Evolutionary conservation across 2,797 vertebrate species (phyloP).

Genomic region (Phataginus tetradactyla): DNA sequence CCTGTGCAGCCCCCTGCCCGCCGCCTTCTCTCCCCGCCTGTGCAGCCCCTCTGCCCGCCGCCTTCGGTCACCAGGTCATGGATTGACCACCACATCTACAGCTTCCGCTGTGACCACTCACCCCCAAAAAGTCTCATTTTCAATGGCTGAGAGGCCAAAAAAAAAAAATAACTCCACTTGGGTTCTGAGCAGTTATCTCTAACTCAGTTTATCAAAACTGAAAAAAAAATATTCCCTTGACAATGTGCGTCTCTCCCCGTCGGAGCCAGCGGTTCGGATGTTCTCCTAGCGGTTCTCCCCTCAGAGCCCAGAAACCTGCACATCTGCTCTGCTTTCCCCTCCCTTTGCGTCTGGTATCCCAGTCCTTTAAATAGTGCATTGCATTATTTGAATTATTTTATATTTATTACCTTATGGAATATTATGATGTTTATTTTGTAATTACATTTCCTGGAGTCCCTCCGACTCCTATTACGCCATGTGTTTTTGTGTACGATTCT

Average conservation of each 20-base stretch:
- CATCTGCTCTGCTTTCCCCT: neutral
- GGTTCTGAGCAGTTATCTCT: neutral
- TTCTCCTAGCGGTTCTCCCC: neutral
- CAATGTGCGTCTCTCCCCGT: neutral
- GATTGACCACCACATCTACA: rapidly evolving
- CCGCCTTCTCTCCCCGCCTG: too few relatives aligned
- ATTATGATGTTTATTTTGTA: neutral
- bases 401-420: neutral
- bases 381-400: constrained; percentile 1
- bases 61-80: neutral
- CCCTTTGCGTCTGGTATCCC: too few relatives aligned
- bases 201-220: neutral
- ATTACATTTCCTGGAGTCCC: neutral
- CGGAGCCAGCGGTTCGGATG: neutral
- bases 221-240: neutral
- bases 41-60: neutral
- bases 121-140: neutral
- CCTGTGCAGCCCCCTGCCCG: too few relatives aligned
- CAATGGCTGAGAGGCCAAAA: neutral
- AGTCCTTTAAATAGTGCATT: neutral
- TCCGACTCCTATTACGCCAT: neutral
- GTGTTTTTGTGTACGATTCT: neutral
- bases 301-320: neutral
- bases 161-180: neutral
- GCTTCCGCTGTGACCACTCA: neutral